phyloP scores from a whole-genome alignment of 1,140 invertebrate genomes.

The Thaumatotibia leucotreta region DNA sequence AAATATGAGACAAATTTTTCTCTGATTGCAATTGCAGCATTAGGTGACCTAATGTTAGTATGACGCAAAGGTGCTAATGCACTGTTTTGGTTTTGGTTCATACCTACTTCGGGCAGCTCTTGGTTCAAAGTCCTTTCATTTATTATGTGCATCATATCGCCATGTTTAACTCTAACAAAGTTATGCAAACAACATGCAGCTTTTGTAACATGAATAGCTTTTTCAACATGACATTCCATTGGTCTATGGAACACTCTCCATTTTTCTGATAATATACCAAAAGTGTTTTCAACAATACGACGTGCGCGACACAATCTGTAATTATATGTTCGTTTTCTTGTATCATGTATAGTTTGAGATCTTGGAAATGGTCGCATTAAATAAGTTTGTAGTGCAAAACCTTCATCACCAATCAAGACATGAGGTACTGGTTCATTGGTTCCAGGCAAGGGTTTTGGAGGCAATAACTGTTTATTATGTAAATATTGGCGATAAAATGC shows the following conservation, averaged over 20 bases:
- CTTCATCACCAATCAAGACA: conserved; percentile 19
- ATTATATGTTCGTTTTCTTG: conserved; percentile 17
- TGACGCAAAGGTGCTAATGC: no score
- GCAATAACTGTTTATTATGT: background rate
- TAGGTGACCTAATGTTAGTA: no score
- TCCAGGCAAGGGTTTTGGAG: conserved; percentile 14
- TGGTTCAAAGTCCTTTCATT: no score
- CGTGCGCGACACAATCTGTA: conserved; percentile 13
- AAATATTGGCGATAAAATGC: background rate
- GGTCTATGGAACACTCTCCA: background rate
- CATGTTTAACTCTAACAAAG: background rate
- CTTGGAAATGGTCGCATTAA: conserved; percentile 20
- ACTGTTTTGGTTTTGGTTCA: no score
- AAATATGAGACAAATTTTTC: no score
- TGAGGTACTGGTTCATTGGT: conserved; percentile 11
- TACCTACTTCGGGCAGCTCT: no score
- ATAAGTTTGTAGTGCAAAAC: conserved; percentile 16
- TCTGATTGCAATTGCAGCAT: no score
- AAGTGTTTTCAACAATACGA: conserved; percentile 16
- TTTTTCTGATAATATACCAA: conserved; percentile 15
- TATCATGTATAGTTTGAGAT: background rate
- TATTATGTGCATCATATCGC: no score
- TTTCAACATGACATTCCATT: background rate
- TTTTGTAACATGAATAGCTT: background rate
- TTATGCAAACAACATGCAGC: background rate